phyloP scores from a whole-genome alignment of 2,113 vertebrate species.

The Coregonus clupeaformis region DNA sequence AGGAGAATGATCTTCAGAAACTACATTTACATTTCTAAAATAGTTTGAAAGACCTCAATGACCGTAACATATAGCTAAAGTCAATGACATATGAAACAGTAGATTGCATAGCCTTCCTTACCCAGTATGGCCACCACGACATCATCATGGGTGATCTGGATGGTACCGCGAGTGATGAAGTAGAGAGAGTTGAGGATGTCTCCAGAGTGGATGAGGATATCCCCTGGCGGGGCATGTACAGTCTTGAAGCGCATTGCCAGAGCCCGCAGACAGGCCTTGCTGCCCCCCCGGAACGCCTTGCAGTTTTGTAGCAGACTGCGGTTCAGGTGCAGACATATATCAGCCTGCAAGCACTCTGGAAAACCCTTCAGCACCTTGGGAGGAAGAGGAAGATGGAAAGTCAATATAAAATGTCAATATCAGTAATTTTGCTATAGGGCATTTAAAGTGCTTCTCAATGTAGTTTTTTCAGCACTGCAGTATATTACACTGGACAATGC shows the following conservation, averaged over 20 bases:
- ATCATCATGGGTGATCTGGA: slow-evolving; percentile 88
- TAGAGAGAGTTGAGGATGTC: slow-evolving; percentile 90
- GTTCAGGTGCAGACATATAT: slow-evolving; percentile 96
- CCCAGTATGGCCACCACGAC: slow-evolving; percentile 91
- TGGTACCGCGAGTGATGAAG: slow-evolving; percentile 93
- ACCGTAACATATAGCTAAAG: too few relatives aligned
- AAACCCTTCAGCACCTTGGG: slow-evolving; percentile 93
- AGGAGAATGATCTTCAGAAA: too few relatives aligned
- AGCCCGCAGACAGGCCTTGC: slow-evolving; percentile 88
- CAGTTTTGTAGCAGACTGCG: slow-evolving; percentile 90
- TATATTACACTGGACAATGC: too few relatives aligned
- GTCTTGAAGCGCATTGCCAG: slow-evolving; percentile 91
- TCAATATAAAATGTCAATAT: too few relatives aligned
- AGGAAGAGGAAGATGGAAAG: slow-evolving; percentile 8
- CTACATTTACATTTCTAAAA: too few relatives aligned
- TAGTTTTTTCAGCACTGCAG: too few relatives aligned
- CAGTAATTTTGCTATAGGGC: too few relatives aligned
- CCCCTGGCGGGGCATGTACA: slow-evolving; percentile 88
- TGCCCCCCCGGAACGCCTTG: slow-evolving; percentile 88
- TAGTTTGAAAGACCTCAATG: too few relatives aligned
- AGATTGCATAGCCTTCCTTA: slow-evolving; percentile 43
- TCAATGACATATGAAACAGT: neutral
- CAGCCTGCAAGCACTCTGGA: slow-evolving; percentile 92
- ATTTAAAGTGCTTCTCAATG: too few relatives aligned
- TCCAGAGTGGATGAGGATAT: slow-evolving; percentile 89